Conservation (phyloP, 2,113 vertebrate genomes). For the Toxotes chatareus region DNA sequence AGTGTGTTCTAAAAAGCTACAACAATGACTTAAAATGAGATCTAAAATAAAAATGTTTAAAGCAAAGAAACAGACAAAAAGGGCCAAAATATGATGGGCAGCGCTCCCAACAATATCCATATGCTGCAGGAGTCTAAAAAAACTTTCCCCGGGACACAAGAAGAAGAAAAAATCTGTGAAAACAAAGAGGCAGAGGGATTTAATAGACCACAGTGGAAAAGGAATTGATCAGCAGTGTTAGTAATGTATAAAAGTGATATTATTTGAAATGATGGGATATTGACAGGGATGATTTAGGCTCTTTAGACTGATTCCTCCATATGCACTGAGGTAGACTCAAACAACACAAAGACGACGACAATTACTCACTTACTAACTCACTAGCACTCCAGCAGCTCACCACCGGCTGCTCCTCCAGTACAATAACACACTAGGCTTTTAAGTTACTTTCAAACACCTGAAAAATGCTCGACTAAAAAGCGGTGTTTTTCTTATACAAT, state of each 20-base stretch:
- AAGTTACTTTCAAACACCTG: constrained; percentile 50
- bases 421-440: constrained; percentile 75
- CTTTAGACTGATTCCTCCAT: constrained; percentile 75
- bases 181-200: background rate
- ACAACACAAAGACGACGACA: constrained; percentile 84
- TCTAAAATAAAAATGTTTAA: background rate
- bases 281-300: constrained; percentile 63
- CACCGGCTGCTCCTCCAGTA: constrained; percentile 75
- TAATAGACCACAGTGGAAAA: constrained; percentile 19
- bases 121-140: background rate
- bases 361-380: constrained; percentile 58
- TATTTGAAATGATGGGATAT: constrained; percentile 62
- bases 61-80: background rate
- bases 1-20: background rate
- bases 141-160: constrained; percentile 20
- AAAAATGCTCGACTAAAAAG: constrained; percentile 72
- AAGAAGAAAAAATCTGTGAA: background rate
- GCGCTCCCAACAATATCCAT: background rate
- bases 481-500: constrained; percentile 83
- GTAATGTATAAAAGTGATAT: constrained; percentile 45
- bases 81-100: background rate
- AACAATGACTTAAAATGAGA: background rate
- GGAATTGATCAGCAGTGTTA: constrained; percentile 47
- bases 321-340: constrained; percentile 94
- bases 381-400: constrained; percentile 73